Evolutionary conservation across 2,888 invertebrate species (phyloP).

Genomic region (Axea sp.): DNA sequence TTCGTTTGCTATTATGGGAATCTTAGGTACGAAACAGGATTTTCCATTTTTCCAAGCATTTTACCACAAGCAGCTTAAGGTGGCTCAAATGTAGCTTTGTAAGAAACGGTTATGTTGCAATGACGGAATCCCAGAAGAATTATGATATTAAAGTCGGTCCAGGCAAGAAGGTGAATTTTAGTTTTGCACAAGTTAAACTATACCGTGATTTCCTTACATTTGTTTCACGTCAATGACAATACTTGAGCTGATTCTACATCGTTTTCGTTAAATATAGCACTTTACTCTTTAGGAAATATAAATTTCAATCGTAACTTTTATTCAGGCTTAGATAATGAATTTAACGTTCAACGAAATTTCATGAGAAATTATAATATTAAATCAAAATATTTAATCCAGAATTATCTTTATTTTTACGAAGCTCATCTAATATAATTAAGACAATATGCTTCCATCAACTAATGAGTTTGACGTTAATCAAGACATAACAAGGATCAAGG

Average conservation of each 20-base stretch:
- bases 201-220: constrained; percentile 13
- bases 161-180: constrained; percentile 31
- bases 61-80: constrained; percentile 52
- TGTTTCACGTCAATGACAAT: constrained; percentile 12
- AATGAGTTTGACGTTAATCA: constrained; percentile 33
- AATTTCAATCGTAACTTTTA: background rate
- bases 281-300: background rate
- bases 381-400: background rate
- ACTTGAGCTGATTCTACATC: constrained; percentile 13
- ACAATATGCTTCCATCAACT: constrained; percentile 15
- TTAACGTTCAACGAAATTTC: no score
- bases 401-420: constrained; percentile 8
- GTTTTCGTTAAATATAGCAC: background rate
- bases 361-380: no score
- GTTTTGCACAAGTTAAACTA: constrained; percentile 12
- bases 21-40: constrained; percentile 38
- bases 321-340: no score
- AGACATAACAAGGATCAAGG: no score
- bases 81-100: constrained; percentile 57
- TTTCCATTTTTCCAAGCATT: constrained; percentile 52
- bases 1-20: constrained; percentile 24
- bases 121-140: constrained; percentile 53
- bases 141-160: constrained; percentile 54
- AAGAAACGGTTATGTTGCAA: constrained; percentile 57
- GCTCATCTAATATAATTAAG: constrained; percentile 1